A percentile compares a stretch with the other conserved stretches of the same genome.
Evolutionary conservation across 30 jellyfish, hydroid and myxozoan genomes (phyloP).

Genomic region (Aurelia aurita): DNA sequence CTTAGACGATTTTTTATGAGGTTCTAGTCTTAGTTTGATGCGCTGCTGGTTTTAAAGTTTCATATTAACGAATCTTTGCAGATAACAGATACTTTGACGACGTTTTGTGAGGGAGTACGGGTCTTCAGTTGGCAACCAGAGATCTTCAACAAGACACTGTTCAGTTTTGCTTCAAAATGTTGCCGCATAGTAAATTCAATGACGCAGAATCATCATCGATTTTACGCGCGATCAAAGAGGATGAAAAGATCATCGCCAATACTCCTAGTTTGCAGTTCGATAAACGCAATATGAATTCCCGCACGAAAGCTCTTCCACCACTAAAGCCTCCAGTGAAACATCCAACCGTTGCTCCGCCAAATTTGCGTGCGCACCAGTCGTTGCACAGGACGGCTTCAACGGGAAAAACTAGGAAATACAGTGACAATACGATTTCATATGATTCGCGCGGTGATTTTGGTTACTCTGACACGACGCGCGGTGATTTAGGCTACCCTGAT

Average conservation of each 20-base stretch:
- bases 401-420: not conserved
- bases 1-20: no score
- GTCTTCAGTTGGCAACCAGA: no score
- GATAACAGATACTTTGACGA: no score
- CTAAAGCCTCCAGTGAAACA: slow-evolving; percentile 15
- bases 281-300: not conserved
- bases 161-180: not conserved
- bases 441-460: not conserved
- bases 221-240: slow-evolving; percentile 22
- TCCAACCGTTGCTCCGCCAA: not conserved
- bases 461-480: not conserved
- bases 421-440: not conserved
- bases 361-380: not conserved
- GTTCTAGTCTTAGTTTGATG: no score
- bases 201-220: slow-evolving; percentile 27
- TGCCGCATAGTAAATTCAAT: slow-evolving; percentile 31
- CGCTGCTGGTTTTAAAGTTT: no score
- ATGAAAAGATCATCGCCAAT: slow-evolving; percentile 24
- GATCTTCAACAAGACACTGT: no score
- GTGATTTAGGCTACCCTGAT: not conserved
- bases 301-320: slow-evolving; percentile 60
- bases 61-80: no score
- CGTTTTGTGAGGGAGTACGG: no score
- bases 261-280: slow-evolving; percentile 12
- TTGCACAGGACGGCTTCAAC: not conserved